Conservation (phyloP, 2,888 invertebrate genomes). For the Pristionchus japonicus region DNA sequence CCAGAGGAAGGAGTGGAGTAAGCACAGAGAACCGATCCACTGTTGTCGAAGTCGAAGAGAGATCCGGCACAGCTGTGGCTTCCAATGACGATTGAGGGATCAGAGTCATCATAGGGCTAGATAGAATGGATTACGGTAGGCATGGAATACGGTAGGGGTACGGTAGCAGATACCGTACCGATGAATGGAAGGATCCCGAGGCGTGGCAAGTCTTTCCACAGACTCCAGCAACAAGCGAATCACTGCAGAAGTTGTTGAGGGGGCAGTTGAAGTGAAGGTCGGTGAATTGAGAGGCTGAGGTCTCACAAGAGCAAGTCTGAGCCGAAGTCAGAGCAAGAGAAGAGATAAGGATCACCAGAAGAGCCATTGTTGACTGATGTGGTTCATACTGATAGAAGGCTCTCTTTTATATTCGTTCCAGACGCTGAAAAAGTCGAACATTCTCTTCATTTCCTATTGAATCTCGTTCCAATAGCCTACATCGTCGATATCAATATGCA, state of each 20-base stretch:
- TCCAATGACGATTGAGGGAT: background rate
- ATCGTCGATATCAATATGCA: background rate
- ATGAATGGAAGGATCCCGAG: constrained; percentile 12
- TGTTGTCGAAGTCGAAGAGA: background rate
- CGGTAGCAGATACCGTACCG: background rate
- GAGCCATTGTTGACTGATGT: background rate
- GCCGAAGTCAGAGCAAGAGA: background rate
- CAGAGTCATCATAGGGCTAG: background rate
- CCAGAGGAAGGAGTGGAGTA: constrained; percentile 6
- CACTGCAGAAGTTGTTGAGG: constrained; percentile 10
- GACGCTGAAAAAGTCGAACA: background rate
- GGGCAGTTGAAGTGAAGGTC: background rate
- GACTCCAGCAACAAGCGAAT: background rate
- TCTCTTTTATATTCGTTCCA: background rate
- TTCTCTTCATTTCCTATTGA: background rate
- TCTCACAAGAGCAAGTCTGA: background rate
- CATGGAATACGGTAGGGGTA: background rate
- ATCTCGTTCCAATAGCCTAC: background rate
- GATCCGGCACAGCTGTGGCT: background rate
- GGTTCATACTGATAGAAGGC: background rate
- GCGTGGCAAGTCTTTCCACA: background rate
- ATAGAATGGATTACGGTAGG: background rate
- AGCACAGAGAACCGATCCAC: background rate
- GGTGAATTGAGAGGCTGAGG: background rate
- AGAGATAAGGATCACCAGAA: constrained; percentile 19